phyloP scores from a whole-genome alignment of 1,140 invertebrate species.

The Mamestra configurata region DNA sequence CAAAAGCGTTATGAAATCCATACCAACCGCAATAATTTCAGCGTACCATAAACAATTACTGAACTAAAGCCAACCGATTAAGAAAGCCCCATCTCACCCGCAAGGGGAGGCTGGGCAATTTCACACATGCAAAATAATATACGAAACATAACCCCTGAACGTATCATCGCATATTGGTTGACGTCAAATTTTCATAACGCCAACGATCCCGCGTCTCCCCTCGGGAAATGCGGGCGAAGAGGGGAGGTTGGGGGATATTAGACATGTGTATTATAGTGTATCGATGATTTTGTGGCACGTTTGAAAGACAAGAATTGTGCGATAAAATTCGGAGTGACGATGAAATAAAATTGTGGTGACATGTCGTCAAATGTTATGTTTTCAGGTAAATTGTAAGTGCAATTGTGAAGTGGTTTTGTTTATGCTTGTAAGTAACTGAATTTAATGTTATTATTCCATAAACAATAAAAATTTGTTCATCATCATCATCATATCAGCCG shows the following conservation, averaged over 20 bases:
- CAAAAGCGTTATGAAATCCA: neutral
- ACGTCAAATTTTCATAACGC: conserved; percentile 80
- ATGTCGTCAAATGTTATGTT: conserved; percentile 36
- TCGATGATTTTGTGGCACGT: conserved; percentile 68
- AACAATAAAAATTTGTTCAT: too few species aligned
- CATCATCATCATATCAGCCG: too few species aligned
- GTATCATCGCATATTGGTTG: conserved; percentile 74
- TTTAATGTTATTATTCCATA: too few species aligned
- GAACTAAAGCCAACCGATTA: conserved; percentile 35
- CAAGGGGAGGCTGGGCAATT: conserved; percentile 31
- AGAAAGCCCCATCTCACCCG: conserved; percentile 2
- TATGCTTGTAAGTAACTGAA: neutral
- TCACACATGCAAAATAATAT: conserved; percentile 58
- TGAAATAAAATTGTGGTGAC: conserved; percentile 46
- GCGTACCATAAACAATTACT: conserved; percentile 10
- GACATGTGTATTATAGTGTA: conserved; percentile 60
- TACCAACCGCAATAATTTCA: conserved; percentile 24
- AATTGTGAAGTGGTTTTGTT: conserved; percentile 18
- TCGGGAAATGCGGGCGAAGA: conserved; percentile 67
- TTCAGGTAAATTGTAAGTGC: conserved; percentile 1
- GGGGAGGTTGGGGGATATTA: conserved; percentile 51
- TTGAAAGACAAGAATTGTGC: conserved; percentile 39
- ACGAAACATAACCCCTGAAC: conserved; percentile 54
- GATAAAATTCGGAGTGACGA: conserved; percentile 39
- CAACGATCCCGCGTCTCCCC: conserved; percentile 55